Conservation (phyloP, 2,113 vertebrate genomes). For the Leucosticte australis region DNA sequence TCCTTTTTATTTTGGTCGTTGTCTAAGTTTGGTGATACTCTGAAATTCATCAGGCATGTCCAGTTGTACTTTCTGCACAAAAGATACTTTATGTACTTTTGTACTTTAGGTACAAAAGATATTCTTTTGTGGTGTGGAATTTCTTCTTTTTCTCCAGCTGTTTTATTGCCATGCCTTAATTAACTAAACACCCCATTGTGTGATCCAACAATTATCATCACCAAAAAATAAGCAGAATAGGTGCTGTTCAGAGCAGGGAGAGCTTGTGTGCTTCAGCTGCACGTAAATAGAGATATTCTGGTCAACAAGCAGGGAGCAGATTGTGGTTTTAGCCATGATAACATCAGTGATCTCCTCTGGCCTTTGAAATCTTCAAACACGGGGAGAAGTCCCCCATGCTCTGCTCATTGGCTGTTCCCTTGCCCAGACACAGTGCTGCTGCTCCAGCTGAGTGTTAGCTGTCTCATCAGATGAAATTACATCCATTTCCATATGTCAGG, state of each 20-base stretch:
- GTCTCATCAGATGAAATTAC: conserved; percentile 49
- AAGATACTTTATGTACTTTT: no score
- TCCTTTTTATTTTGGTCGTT: not conserved
- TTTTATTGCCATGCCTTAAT: not conserved
- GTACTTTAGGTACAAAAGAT: no score
- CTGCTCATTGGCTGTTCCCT: not conserved
- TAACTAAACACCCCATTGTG: not conserved
- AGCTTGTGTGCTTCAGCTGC: not conserved
- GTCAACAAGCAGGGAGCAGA: not conserved
- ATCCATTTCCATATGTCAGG: conserved; percentile 46
- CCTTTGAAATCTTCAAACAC: not conserved
- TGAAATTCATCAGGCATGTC: not conserved
- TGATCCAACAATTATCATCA: not conserved
- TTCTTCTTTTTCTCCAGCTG: not conserved
- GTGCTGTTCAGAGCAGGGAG: not conserved
- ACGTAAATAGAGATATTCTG: not conserved
- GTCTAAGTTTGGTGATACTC: not conserved
- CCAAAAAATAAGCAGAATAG: not conserved
- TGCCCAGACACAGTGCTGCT: not conserved
- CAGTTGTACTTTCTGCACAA: not conserved
- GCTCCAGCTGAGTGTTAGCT: conserved; percentile 35
- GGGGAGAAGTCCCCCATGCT: not conserved
- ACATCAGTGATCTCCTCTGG: not conserved
- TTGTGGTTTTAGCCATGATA: not conserved
- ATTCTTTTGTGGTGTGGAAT: not conserved